Percentiles rank a stretch among this genome's conserved stretches.
phyloP scores from a whole-genome alignment of 2,797 vertebrate species.

The Halcyon smyrnensis region DNA sequence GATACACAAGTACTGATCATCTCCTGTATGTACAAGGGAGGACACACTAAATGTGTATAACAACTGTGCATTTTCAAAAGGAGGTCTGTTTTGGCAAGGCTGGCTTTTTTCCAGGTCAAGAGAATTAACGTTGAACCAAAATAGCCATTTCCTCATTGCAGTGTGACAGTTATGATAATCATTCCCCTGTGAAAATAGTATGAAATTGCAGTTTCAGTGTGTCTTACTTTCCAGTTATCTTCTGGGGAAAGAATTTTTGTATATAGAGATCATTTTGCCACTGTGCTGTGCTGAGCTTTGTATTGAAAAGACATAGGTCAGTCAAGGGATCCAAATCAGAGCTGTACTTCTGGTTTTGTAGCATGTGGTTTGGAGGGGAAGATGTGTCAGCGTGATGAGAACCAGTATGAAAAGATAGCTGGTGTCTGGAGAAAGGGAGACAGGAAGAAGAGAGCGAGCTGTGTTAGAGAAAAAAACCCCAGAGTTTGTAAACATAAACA shows the following conservation, averaged over 20 bases:
- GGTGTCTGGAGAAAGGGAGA: too few species aligned
- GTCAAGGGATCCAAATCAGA: not conserved
- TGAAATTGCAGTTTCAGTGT: not conserved
- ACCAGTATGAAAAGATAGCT: too few species aligned
- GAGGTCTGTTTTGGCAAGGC: not conserved
- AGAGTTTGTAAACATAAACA: not conserved
- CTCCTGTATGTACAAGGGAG: not conserved
- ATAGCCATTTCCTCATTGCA: not conserved
- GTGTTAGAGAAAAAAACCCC: too few species aligned
- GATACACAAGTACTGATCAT: not conserved
- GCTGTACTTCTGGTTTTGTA: not conserved
- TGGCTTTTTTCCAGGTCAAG: not conserved
- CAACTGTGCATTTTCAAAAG: not conserved
- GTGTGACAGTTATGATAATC: not conserved
- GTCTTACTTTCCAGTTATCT: not conserved
- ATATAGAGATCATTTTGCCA: not conserved
- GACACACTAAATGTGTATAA: not conserved
- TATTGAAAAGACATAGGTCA: not conserved
- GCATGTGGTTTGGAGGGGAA: not conserved
- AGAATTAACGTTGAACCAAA: slow-evolving; percentile 11
- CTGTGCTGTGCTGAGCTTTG: not conserved
- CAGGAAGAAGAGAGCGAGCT: too few species aligned
- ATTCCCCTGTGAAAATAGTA: slow-evolving; percentile 22
- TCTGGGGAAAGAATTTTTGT: not conserved
- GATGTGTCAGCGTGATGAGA: not conserved